Percentiles rank a stretch among this genome's conserved stretches.
phyloP scores from a whole-genome alignment of 1,140 invertebrate species.

The Bombus balteatus region DNA sequence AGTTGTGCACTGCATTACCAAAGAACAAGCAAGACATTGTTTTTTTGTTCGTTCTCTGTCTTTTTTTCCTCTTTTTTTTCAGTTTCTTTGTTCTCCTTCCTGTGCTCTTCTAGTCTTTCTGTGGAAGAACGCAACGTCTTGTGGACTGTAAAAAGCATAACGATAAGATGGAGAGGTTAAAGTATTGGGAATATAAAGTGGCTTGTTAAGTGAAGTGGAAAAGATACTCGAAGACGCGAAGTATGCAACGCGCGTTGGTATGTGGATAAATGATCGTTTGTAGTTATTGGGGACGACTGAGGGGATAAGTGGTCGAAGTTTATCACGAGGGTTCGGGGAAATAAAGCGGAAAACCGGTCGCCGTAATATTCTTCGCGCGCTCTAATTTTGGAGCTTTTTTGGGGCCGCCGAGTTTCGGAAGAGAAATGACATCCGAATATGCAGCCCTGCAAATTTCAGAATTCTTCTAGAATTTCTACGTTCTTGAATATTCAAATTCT shows the following conservation, averaged over 20 bases:
- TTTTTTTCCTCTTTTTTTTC: background rate
- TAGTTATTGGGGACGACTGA: background rate
- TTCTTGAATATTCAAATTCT: too few species aligned
- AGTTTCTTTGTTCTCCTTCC: background rate
- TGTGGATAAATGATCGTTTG: background rate
- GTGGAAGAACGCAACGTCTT: background rate
- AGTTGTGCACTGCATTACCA: too few species aligned
- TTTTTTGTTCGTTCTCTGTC: background rate
- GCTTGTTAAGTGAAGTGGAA: background rate
- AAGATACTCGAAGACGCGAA: too few species aligned
- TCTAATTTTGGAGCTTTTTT: background rate
- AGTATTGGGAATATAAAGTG: background rate
- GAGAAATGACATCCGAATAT: too few species aligned
- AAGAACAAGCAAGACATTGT: too few species aligned
- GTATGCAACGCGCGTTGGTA: background rate
- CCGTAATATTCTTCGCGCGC: background rate
- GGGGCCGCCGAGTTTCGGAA: background rate
- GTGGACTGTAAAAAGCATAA: constrained; percentile 2
- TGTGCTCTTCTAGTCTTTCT: too few species aligned
- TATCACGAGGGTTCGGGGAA: background rate
- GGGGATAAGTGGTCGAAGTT: background rate
- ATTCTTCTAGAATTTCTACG: too few species aligned
- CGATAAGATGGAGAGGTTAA: background rate
- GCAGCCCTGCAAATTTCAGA: too few species aligned
- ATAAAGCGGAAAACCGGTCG: background rate